These are phyloP conservation scores for Drosophila vallismaia DNA, from an alignment of 2,888 invertebrate species.

Conservation along the genomic window DNA sequence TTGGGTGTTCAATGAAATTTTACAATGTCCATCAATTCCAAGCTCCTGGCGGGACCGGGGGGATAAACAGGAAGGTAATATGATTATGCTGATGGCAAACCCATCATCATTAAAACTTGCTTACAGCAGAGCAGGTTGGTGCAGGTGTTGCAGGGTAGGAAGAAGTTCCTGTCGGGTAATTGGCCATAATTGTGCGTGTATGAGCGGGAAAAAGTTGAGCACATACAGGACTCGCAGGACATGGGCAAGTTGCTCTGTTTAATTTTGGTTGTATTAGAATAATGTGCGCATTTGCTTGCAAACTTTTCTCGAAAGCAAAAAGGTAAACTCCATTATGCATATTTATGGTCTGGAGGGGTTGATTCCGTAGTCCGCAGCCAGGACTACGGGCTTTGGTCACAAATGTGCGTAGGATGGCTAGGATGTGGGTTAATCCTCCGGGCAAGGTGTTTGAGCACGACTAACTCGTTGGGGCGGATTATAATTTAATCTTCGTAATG, in stretches of 20 bases:
- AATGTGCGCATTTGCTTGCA: conserved; percentile 77
- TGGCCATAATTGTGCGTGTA: conserved; percentile 71
- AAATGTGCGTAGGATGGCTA: conserved; percentile 18
- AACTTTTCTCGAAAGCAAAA: conserved; percentile 70
- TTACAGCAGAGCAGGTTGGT: neutral
- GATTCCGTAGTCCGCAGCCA: conserved; percentile 1
- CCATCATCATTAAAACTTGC: conserved; percentile 62
- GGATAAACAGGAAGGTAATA: conserved; percentile 63
- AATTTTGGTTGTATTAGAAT: conserved; percentile 73
- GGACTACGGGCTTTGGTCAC: conserved; percentile 4
- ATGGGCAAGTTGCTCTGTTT: conserved; percentile 42
- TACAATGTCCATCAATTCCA: conserved; percentile 68
- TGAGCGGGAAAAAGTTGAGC: conserved; percentile 48
- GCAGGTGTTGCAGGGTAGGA: conserved; percentile 30
- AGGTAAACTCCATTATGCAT: conserved; percentile 76
- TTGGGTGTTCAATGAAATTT: conserved; percentile 62
- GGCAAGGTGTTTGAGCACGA: conserved; percentile 40
- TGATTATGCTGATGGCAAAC: conserved; percentile 67
- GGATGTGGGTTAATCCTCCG: conserved; percentile 20
- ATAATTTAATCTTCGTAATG: conserved; percentile 43
- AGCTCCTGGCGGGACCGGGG: neutral
- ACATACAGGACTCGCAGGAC: conserved; percentile 19
- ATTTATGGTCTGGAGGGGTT: conserved; percentile 60
- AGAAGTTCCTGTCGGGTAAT: conserved; percentile 62
- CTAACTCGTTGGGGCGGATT: conserved; percentile 33